Percentiles rank a stretch among this genome's conserved stretches.
Evolutionary conservation across 2,797 vertebrate species (phyloP).

Genomic region (Malurus splendens): DNA sequence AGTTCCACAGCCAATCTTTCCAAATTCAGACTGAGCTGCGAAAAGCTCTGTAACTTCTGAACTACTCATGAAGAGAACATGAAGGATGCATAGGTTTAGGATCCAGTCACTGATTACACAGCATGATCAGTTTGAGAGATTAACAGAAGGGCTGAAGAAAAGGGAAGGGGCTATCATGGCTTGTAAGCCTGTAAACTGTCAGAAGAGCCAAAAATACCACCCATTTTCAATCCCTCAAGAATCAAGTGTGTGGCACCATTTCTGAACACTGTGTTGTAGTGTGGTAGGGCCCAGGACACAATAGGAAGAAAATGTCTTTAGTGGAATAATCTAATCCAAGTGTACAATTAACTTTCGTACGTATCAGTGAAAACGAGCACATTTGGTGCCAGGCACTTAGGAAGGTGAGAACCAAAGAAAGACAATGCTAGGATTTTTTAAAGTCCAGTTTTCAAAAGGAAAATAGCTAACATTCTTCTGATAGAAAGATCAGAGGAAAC

Average conservation of each 20-base stretch:
- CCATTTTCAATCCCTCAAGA: neutral
- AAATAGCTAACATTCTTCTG: neutral
- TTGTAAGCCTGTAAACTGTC: neutral
- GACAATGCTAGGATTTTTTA: neutral
- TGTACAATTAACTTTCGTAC: neutral
- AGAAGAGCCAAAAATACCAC: neutral
- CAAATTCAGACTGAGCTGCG: neutral
- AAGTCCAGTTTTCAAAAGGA: neutral
- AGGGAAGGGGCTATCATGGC: neutral
- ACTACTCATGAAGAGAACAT: neutral
- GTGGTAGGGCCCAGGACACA: accelerated
- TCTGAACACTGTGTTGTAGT: accelerated
- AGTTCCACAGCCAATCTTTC: neutral
- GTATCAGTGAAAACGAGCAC: neutral
- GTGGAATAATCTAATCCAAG: neutral
- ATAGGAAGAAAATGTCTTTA: neutral
- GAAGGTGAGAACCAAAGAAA: neutral
- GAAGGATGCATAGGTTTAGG: neutral
- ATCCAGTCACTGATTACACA: neutral
- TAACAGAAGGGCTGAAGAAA: neutral
- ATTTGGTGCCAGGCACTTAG: neutral
- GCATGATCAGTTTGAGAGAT: accelerated
- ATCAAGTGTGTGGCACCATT: neutral
- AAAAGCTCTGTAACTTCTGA: neutral
- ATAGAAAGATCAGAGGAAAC: neutral